Base-by-base conservation (phyloP, 2,113 vertebrate species). In the Dicaeum eximium region DNA sequence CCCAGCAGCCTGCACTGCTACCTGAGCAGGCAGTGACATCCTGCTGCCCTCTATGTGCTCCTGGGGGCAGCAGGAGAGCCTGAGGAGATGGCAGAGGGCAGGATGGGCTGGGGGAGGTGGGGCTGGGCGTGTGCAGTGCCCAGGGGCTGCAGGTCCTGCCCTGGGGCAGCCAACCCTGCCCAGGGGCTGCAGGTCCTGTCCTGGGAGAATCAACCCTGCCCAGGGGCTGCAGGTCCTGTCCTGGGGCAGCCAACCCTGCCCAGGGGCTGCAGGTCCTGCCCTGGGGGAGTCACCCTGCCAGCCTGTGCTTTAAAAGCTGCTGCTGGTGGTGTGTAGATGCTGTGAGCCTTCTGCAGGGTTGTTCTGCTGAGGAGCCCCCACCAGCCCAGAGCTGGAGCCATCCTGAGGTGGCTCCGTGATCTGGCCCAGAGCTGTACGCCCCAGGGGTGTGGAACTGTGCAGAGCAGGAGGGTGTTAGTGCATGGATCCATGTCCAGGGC, bases 401-500 rank as follows among this genome's bases (percentile, higher is more conserved):
- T 22, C 30, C 45, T 15, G 33, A 33, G 58, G 6, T 22, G 33
- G 21, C 11, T 88, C 42, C 0, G 0, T 47, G 71, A 7, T 23
- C 4, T 21, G 19, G 15, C 11, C 30, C 4, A 11, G 54, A 30
- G 28, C 50, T 53, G 24, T 4, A 8, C 0, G 0, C 5, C 17
- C 25, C 16, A 15, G 80, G 11, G 13, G 37, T 10, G 27, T 2
- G 19, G 14, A 2, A 17, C 2, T 31, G 7, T 24, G 45, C 2
- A 0, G 23, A 51, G 56, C 35, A 95, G 21, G n/a, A 70, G 50
- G 12, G 15, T 38, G 13, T 7, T 13, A 5, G 13, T 48, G 65
- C 18, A 37, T 23, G 48, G 72, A 80, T 38, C 35, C 3, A 0
- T 13, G 54, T 67, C 21, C 40, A 31, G 45, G 0, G 62, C 31